Base-by-base conservation (phyloP, 2,888 invertebrate genomes). In the Drosophila sordidula region DNA sequence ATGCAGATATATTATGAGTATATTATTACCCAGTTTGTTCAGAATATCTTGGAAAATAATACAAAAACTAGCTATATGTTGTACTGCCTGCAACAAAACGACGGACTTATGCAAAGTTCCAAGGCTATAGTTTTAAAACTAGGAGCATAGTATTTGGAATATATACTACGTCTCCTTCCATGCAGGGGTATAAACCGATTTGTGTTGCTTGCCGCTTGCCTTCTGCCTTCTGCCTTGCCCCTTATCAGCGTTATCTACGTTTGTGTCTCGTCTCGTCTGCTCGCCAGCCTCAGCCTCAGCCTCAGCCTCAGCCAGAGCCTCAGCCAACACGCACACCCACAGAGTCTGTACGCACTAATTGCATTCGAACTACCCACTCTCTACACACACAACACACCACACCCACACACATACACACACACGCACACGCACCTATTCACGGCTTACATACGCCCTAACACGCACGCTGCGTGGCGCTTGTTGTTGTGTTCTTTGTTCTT, bases 391-490 rank as follows among this genome's bases (percentile, higher is more conserved):
- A n/a, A 26, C 36, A 29, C 26, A 36, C 22, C 45, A 52, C 14
- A 38, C 38, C 39, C 39, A 50, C 50, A 36, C 9, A 44, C 42
- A 50, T 14, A 52, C 39, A 18, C 32, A 47, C 14, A 47, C 12
- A 36, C 14, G 32, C 16, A 63, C 14, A 18, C 12, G 14, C 22
- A 47, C 47, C 22, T 41, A 34, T 49, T 32, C 45, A 50, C 61
- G 58, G 70, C 78, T 70, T 78, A 72, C 65, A 80, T 50, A 61
- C 65, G 80, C 78, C 75, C 54, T 89, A 89, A 90, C 78, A 86
- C 89, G 91, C 91, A 91, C 90, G 91, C 79, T 80, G 89, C 88
- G 89, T 90, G 89, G 89, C 87, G 89, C 90, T 88, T 90, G 87
- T 90, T 86, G 90, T 90, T 88, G 89, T 89, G 88, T 90, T 90